Percentiles rank a stretch among this genome's conserved stretches.
These are phyloP conservation scores for Peromyscus leucopus DNA, from an alignment of 2,113 vertebrate species.

Conservation along the genomic window DNA sequence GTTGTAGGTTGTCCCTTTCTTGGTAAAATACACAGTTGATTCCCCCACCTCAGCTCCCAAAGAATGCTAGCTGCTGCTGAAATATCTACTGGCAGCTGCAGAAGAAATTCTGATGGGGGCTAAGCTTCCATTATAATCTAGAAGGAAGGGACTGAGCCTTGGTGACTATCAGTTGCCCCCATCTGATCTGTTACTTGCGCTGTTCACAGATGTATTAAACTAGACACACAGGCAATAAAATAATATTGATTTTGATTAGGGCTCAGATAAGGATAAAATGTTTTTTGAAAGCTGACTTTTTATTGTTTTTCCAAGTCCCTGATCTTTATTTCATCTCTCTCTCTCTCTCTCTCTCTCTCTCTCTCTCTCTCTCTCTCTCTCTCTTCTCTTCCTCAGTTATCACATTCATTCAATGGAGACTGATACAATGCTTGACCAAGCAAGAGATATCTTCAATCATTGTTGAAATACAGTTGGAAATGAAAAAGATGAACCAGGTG, in stretches of 20 bases:
- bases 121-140: background rate
- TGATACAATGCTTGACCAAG: background rate
- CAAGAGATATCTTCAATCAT: background rate
- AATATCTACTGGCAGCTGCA: background rate
- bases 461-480: background rate
- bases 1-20: background rate
- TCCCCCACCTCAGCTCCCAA: background rate
- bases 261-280: background rate
- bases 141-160: background rate
- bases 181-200: background rate
- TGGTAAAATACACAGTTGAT: background rate
- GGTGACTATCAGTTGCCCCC: background rate
- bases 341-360: background rate
- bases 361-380: background rate
- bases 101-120: background rate
- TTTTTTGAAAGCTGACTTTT: background rate
- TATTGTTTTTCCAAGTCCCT: background rate
- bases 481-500: background rate
- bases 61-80: background rate
- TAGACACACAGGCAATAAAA: background rate
- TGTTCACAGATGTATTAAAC: background rate
- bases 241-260: background rate
- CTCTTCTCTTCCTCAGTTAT: background rate
- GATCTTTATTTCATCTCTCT: background rate
- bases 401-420: background rate